Evolutionary conservation across 2,888 invertebrate genomes (phyloP).

Genomic region (Blomia tropicalis): DNA sequence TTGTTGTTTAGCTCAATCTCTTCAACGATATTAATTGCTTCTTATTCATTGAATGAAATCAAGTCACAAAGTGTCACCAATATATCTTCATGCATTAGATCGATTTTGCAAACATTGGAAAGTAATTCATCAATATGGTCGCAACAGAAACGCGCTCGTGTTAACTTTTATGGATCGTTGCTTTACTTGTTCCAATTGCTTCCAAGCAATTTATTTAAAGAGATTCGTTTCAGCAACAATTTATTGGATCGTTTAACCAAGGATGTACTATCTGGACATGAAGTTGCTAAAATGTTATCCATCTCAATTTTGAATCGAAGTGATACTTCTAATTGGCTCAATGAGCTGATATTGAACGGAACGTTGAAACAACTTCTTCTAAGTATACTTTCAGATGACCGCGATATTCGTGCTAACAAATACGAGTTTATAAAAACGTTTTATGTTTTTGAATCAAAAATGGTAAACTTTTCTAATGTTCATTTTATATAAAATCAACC

Average conservation of each 20-base stretch:
- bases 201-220: conserved; percentile 20
- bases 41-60: conserved; percentile 7
- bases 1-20: conserved; percentile 23
- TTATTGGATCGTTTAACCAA: conserved; percentile 25
- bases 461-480: conserved; percentile 41
- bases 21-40: conserved; percentile 24
- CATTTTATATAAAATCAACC: not conserved
- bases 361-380: conserved; percentile 60
- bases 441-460: conserved; percentile 72
- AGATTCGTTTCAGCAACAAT: conserved; percentile 20
- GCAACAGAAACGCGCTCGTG: conserved; percentile 25
- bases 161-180: conserved; percentile 25
- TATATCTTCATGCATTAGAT: conserved; percentile 18
- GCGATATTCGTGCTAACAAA: conserved; percentile 39
- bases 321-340: conserved; percentile 24
- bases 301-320: conserved; percentile 25
- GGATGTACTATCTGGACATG: conserved; percentile 26
- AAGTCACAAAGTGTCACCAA: conserved; percentile 20
- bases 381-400: conserved; percentile 57
- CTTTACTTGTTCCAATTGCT: conserved; percentile 23
- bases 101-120: conserved; percentile 24
- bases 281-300: conserved; percentile 26
- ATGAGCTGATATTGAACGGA: conserved; percentile 25
- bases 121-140: conserved; percentile 21
- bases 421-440: conserved; percentile 40